Conservation (phyloP, 2,797 vertebrate genomes). For the Heteromormyrus szaboi region DNA sequence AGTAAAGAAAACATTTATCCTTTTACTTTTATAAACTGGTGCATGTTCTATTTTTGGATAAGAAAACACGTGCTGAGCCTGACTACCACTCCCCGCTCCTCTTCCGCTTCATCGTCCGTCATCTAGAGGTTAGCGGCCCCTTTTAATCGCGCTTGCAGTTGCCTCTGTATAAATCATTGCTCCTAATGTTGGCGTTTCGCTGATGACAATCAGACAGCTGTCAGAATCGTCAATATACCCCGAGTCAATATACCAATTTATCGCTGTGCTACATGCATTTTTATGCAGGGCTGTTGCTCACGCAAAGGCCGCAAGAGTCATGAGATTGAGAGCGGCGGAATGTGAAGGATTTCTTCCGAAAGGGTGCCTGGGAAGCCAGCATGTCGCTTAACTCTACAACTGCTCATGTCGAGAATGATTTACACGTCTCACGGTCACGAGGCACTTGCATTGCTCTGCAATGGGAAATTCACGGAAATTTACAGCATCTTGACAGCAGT, state of each 20-base stretch:
- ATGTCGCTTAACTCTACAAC: not conserved
- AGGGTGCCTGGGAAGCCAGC: not conserved
- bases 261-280: not conserved
- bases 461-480: not conserved
- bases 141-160: conserved; percentile 24
- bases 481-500: not conserved
- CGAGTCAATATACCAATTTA: conserved; percentile 35
- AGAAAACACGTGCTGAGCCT: not conserved
- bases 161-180: conserved; percentile 33
- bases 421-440: not conserved
- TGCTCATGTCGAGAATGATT: not conserved
- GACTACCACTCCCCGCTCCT: not conserved
- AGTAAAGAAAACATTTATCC: not conserved
- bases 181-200: conserved; percentile 36
- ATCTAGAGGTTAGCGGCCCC: conserved; percentile 24
- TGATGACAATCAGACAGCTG: conserved; percentile 30
- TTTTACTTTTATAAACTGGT: not conserved
- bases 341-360: not conserved
- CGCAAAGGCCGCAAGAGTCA: not conserved
- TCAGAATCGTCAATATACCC: conserved; percentile 15
- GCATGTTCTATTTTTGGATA: not conserved
- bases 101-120: not conserved
- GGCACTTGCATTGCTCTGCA: not conserved
- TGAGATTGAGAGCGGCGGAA: not conserved
- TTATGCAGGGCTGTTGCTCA: not conserved